A percentile compares a stretch with the other conserved stretches of the same genome.
These are phyloP conservation scores for Hyposoter didymator DNA, from an alignment of 2,888 invertebrate species.

Conservation along the genomic window DNA sequence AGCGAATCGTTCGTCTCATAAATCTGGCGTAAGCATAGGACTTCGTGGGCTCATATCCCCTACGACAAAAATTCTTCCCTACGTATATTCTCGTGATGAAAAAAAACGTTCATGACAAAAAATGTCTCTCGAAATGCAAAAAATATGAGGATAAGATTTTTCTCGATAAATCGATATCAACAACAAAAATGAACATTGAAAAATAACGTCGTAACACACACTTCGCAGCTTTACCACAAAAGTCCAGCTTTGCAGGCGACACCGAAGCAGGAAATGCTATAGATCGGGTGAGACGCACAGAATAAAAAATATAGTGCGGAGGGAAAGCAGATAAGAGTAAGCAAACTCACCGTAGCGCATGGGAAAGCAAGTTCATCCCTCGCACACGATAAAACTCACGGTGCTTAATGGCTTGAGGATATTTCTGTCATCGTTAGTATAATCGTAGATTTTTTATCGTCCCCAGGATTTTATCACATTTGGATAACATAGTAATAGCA, in stretches of 20 bases:
- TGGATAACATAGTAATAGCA: conserved; percentile 1
- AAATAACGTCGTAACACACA: too few relatives aligned
- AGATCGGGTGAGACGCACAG: neutral
- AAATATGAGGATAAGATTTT: neutral
- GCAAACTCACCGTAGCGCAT: neutral
- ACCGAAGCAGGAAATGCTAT: neutral
- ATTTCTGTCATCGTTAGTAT: conserved; percentile 48
- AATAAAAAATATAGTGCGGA: neutral
- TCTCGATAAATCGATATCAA: too few relatives aligned
- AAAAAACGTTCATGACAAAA: neutral
- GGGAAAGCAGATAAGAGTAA: neutral
- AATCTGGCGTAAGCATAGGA: conserved; percentile 33
- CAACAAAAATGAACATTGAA: too few relatives aligned
- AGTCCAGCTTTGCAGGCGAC: neutral
- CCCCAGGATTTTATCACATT: conserved; percentile 3
- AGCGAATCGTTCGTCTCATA: conserved; percentile 28
- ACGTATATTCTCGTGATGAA: neutral
- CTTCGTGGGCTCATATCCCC: neutral
- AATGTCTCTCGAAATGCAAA: neutral
- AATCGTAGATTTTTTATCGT: conserved; percentile 27
- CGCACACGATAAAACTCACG: conserved; percentile 46
- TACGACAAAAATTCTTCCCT: neutral
- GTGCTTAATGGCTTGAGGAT: conserved; percentile 47
- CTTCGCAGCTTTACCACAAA: neutral
- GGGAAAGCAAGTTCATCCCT: conserved; percentile 31